Percentiles rank a stretch among this genome's conserved stretches.
Conservation (phyloP, 1,140 invertebrate genomes). For the Adoxophyes honmai region DNA sequence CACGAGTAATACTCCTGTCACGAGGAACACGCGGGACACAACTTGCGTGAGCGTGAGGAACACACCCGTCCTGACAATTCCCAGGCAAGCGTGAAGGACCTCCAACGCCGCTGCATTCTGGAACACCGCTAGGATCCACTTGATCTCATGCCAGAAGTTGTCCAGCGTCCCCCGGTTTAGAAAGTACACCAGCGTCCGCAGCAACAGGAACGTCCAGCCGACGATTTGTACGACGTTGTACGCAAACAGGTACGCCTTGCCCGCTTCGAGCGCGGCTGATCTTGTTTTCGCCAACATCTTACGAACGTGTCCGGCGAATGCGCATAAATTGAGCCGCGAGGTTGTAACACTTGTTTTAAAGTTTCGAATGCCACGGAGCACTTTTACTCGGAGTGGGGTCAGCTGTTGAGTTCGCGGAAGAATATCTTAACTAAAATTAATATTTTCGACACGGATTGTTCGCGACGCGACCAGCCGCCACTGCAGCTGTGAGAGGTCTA, state of each 20-base stretch:
- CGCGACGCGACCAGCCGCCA: neutral
- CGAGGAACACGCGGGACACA: conserved; percentile 88
- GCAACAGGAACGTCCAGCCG: conserved; percentile 83
- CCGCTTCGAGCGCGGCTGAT: neutral
- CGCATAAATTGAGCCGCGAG: neutral
- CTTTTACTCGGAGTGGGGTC: neutral
- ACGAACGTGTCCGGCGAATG: too few species aligned
- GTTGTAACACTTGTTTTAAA: neutral
- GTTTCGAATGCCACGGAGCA: neutral
- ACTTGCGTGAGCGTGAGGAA: conserved; percentile 89
- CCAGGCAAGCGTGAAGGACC: conserved; percentile 86
- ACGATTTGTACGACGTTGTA: conserved; percentile 69
- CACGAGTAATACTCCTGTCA: conserved; percentile 86
- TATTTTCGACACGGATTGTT: too few species aligned
- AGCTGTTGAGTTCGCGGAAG: too few species aligned
- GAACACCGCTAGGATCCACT: conserved; percentile 83
- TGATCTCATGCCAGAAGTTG: conserved; percentile 80
- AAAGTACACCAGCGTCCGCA: conserved; percentile 78
- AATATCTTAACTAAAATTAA: too few species aligned
- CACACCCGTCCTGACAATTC: conserved; percentile 88
- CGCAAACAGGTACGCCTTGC: conserved; percentile 59
- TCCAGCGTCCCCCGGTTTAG: conserved; percentile 28
- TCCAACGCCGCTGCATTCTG: conserved; percentile 89
- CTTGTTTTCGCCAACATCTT: neutral
- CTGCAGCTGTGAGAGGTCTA: neutral